Percentiles rank a stretch among this genome's conserved stretches.
Conservation (phyloP, 2,797 vertebrate genomes). For the Gymnoscopelus microlampas region DNA sequence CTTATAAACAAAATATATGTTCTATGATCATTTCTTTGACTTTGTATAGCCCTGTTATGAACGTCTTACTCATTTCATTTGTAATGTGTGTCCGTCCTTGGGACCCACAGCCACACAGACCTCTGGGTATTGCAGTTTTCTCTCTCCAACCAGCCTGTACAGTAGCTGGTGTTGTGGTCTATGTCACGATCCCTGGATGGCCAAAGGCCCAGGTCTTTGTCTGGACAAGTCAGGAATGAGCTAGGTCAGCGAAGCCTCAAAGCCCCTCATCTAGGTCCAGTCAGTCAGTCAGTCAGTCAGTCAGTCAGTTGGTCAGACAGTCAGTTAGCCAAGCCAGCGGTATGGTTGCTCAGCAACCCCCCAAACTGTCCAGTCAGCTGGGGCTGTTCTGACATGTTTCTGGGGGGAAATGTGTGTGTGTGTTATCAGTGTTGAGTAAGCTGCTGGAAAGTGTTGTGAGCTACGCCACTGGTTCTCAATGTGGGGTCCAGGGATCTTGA, state of each 20-base stretch:
- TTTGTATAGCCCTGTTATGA: too few species aligned
- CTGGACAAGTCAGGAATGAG: conserved; percentile 56
- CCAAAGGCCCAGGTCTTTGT: conserved; percentile 57
- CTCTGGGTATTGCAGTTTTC: background rate
- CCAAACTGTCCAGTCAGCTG: conserved; percentile 53
- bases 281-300: background rate
- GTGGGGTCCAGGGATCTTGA: too few species aligned
- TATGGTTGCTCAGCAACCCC: background rate
- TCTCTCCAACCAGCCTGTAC: background rate
- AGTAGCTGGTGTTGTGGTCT: background rate
- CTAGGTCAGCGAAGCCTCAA: conserved; percentile 58
- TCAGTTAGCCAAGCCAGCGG: background rate
- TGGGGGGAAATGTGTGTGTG: too few species aligned
- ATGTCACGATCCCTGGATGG: conserved; percentile 28
- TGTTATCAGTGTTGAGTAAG: too few species aligned
- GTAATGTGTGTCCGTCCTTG: too few species aligned
- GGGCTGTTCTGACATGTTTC: background rate
- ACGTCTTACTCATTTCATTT: too few species aligned
- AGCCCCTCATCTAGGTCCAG: conserved; percentile 26
- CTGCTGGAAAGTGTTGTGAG: too few species aligned
- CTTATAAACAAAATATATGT: too few species aligned
- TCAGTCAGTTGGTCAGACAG: background rate
- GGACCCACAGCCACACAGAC: background rate
- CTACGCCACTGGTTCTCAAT: too few species aligned
- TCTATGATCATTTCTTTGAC: too few species aligned